phyloP scores from a whole-genome alignment of 2,888 invertebrate species.

The Alentia gelatinosa region DNA sequence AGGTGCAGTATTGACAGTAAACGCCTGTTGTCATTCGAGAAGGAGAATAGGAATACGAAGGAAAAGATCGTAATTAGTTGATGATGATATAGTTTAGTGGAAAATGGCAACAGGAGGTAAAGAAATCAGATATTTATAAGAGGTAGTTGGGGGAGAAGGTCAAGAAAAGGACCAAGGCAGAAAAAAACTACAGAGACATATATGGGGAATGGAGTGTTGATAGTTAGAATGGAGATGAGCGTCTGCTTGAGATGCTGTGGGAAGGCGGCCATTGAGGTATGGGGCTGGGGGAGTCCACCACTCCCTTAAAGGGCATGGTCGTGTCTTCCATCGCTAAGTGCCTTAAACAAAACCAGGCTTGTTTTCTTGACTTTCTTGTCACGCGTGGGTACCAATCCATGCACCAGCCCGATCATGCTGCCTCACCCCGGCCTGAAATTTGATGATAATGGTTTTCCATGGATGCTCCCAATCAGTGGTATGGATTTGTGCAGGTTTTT shows the following conservation, averaged over 20 bases:
- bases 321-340: neutral
- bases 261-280: neutral
- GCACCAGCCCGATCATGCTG: neutral
- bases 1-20: too few species aligned
- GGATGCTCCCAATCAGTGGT: neutral
- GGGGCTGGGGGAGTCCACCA: neutral
- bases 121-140: too few species aligned
- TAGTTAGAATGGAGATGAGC: neutral
- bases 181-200: neutral
- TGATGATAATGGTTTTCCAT: slow-evolving; percentile 45
- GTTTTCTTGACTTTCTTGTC: slow-evolving; percentile 6
- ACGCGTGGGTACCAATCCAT: slow-evolving; percentile 9
- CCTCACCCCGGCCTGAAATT: neutral
- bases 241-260: too few species aligned
- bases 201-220: neutral
- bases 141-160: neutral
- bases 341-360: slow-evolving; percentile 12
- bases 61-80: too few species aligned
- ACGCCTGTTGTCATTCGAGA: too few species aligned
- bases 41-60: too few species aligned
- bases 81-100: too few species aligned
- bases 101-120: too few species aligned
- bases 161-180: neutral
- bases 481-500: neutral
- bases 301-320: neutral